Percentiles rank a stretch among this genome's conserved stretches.
Conservation (phyloP, 2,113 vertebrate genomes). For the Archilochus colubris region DNA sequence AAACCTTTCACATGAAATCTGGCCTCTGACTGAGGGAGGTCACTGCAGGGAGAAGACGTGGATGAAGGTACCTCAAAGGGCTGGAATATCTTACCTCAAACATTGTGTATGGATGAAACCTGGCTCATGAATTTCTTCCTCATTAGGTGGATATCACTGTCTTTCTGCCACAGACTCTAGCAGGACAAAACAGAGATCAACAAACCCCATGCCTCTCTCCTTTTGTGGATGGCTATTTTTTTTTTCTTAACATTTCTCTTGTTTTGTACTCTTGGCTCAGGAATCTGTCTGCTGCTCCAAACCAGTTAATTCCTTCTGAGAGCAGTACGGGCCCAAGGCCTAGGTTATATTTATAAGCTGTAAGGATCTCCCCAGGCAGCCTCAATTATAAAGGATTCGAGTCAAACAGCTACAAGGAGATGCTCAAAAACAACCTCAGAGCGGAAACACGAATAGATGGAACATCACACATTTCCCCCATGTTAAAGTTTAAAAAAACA, state of each 20-base stretch:
- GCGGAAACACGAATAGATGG: background rate
- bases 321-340: background rate
- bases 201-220: background rate
- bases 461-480: background rate
- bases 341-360: conserved; percentile 36
- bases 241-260: conserved; percentile 24
- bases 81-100: background rate
- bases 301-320: conserved; percentile 19
- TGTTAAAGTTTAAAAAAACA: background rate
- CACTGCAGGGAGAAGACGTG: background rate
- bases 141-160: background rate
- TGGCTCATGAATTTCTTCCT: background rate
- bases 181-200: background rate
- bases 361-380: conserved; percentile 41
- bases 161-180: background rate
- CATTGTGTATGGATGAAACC: background rate
- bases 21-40: background rate
- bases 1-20: background rate
- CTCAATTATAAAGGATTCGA: background rate
- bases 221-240: conserved; percentile 44
- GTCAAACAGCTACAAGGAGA: conserved; percentile 37
- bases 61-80: background rate
- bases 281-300: conserved; percentile 36
- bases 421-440: conserved; percentile 25
- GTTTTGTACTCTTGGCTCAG: conserved; percentile 43